A percentile compares a stretch with the other conserved stretches of the same genome.
Conservation (phyloP, 2,888 invertebrate species). For the Cantharis rustica region DNA sequence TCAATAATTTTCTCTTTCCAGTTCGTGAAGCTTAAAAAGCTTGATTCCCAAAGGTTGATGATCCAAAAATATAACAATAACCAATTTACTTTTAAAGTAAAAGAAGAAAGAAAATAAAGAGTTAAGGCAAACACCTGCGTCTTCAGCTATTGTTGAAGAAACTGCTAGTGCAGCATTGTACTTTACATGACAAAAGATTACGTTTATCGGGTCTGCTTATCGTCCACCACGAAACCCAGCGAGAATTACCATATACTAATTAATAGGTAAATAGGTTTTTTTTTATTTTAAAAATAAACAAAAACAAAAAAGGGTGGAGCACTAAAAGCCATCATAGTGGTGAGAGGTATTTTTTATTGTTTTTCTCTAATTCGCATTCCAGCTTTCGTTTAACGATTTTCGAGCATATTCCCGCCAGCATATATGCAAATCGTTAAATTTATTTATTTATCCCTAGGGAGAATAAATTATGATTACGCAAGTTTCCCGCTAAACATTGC, state of each 20-base stretch:
- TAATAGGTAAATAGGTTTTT: no score
- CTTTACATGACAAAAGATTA: neutral
- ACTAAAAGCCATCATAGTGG: neutral
- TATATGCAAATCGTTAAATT: slow-evolving; percentile 39
- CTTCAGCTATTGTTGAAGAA: neutral
- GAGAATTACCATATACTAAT: neutral
- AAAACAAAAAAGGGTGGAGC: neutral
- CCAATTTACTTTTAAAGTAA: neutral
- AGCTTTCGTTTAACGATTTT: neutral
- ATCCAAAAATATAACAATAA: neutral
- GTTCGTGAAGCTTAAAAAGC: neutral
- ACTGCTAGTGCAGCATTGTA: neutral
- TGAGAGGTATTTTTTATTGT: neutral
- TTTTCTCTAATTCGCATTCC: neutral
- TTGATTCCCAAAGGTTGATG: neutral
- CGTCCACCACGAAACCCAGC: neutral
- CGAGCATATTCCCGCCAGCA: neutral
- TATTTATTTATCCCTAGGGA: slow-evolving; percentile 50
- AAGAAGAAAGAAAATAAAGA: neutral
- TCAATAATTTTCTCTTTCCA: neutral
- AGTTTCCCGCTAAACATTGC: neutral
- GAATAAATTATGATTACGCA: slow-evolving; percentile 49
- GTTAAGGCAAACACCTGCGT: neutral
- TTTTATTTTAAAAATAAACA: neutral
- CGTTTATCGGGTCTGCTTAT: neutral